Percentiles rank a stretch among this genome's conserved stretches.
phyloP scores from a whole-genome alignment of 2,113 vertebrate species.

The Aegotheles bennettii region DNA sequence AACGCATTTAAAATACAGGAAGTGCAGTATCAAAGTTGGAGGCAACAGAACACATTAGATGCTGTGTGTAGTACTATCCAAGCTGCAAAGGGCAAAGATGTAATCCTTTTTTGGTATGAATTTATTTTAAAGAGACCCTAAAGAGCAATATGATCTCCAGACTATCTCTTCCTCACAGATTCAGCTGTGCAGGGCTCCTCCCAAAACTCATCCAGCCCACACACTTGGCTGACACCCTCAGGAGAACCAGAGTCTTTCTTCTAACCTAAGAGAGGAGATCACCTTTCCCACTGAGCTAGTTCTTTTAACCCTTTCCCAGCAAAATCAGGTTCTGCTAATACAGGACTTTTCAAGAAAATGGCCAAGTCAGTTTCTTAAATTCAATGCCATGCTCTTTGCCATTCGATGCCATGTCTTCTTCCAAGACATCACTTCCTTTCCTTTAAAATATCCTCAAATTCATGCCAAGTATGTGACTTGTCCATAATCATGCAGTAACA shows the following conservation, averaged over 20 bases:
- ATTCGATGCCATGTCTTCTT: too few relatives aligned
- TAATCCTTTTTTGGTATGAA: background rate
- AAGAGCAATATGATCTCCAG: background rate
- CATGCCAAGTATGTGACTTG: background rate
- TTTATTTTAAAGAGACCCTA: conserved; percentile 10
- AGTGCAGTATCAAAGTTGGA: background rate
- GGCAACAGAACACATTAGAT: background rate
- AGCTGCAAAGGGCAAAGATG: background rate
- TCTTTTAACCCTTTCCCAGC: conserved; percentile 6
- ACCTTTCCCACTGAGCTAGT: background rate
- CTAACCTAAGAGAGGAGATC: background rate
- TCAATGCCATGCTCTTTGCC: background rate
- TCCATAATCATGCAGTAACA: background rate
- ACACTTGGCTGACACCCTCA: background rate
- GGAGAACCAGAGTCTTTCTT: background rate
- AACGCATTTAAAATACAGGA: background rate
- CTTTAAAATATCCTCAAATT: background rate
- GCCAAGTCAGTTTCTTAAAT: background rate
- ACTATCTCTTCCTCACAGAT: background rate
- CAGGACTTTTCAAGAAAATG: background rate
- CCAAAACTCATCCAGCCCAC: background rate
- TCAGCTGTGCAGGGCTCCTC: background rate
- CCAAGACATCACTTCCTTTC: background rate
- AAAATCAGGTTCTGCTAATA: background rate
- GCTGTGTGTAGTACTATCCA: background rate